These are phyloP conservation scores for Drosophila dunni DNA, from an alignment of 1,140 invertebrate species.

Conservation along the genomic window DNA sequence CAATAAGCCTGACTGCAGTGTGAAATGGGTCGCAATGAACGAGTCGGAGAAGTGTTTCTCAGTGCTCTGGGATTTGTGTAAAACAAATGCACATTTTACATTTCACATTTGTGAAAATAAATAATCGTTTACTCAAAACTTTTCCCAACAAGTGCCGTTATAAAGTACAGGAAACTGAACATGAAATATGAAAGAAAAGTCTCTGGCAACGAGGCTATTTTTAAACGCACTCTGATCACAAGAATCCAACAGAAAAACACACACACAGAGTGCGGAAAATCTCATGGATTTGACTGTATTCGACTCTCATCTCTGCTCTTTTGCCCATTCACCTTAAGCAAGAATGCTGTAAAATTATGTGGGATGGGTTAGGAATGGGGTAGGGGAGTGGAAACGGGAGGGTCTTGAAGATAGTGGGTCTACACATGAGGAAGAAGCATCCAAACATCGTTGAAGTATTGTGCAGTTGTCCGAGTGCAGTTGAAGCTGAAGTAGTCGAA, in stretches of 20 bases:
- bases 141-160: constrained; percentile 55
- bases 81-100: constrained; percentile 25
- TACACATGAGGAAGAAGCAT: constrained; percentile 36
- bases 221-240: constrained; percentile 42
- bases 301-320: constrained; percentile 16
- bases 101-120: constrained; percentile 25
- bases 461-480: not conserved
- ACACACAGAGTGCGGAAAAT: not conserved
- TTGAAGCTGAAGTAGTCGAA: constrained; percentile 41
- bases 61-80: constrained; percentile 2
- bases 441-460: constrained; percentile 5
- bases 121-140: constrained; percentile 21
- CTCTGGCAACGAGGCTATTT: constrained; percentile 31
- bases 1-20: constrained; percentile 42
- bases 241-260: constrained; percentile 5
- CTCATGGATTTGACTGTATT: constrained; percentile 13
- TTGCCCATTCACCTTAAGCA: constrained; percentile 30
- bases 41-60: not conserved
- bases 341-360: constrained; percentile 21
- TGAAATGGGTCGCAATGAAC: constrained; percentile 47
- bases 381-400: not conserved
- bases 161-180: constrained; percentile 56
- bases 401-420: not conserved
- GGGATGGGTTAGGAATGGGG: not conserved
- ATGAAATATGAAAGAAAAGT: constrained; percentile 40